Base-by-base conservation (phyloP, 2,113 vertebrate species). In the Eulemur rufifrons region DNA sequence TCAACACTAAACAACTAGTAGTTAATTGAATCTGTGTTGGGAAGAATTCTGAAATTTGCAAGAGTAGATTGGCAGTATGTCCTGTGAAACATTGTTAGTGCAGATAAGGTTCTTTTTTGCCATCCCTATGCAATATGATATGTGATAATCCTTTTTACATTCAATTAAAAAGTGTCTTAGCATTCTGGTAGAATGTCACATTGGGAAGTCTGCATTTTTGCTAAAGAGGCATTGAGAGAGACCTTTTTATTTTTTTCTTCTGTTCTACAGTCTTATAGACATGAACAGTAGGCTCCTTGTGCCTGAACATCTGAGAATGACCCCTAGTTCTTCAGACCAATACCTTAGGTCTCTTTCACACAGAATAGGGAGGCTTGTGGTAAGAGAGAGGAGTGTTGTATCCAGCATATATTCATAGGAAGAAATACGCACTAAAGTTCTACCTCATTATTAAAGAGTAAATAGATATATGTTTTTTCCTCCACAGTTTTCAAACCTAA, bases 391-490 rank as follows among this genome's bases (percentile, higher is more conserved):
- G 23, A 37, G 7, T 92, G 1, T 91, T 59, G 6, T 63, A 54
- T 66, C 2, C 34, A 84, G 5, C 23, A 61, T 91, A 69, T 12
- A 74, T 89, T 87, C 18, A n/a, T 61, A 82, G n/a, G n/a, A 93
- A 89, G 59, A 89, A 89, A 85, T 66, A 63, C 25, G 2, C 45
- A 84, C 11, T 42, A 8, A 86, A n/a, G 7, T 85, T 64, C 42
- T 93, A 80, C 7, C 52, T 86, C 17, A 83, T 73, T 93, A 83
- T 81, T 97, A 64, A 89, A 92, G 64, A 52, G 15, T 94, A n/a
- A 86, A 92, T 84, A 42, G 8, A 25, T 86, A n/a, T 80, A n/a
- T 74, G 20, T n/a, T 23, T 61, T 81, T 32, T 13, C 50, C 1
- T 68, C 42, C 12, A 0, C 21, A 10, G 17, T 66, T 64, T 88